These are phyloP conservation scores for Sesamia inferens DNA, from an alignment of 2,888 invertebrate species.

Conservation along the genomic window DNA sequence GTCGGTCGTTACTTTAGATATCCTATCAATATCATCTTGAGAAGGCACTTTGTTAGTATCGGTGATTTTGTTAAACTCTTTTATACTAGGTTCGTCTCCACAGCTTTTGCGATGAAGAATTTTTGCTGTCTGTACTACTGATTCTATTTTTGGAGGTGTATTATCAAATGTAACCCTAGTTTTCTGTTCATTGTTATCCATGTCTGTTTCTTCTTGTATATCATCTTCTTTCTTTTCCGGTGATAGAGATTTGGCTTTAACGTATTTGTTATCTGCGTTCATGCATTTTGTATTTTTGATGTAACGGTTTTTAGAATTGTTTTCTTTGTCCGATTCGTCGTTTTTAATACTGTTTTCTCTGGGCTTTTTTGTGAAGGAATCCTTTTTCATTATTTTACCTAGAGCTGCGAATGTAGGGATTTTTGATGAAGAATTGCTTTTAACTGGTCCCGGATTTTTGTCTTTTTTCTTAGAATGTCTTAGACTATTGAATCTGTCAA, in stretches of 20 bases:
- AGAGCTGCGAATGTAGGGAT: constrained; percentile 87
- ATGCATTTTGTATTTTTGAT: constrained; percentile 82
- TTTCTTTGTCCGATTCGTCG: constrained; percentile 71
- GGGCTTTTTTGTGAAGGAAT: constrained; percentile 82
- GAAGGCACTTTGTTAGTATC: constrained; percentile 91
- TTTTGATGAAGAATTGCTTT: constrained; percentile 86
- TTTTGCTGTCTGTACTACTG: constrained; percentile 58
- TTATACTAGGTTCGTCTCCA: constrained; percentile 84
- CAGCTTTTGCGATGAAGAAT: constrained; percentile 85
- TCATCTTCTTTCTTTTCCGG: constrained; percentile 81
- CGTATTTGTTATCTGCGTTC: constrained; percentile 82
- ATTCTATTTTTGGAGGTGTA: constrained; percentile 44
- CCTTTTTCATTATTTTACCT: constrained; percentile 88
- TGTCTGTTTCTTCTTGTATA: constrained; percentile 76
- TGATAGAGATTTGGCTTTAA: constrained; percentile 83
- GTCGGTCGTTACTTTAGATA: constrained; percentile 96
- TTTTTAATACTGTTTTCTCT: constrained; percentile 75
- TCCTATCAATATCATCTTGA: constrained; percentile 96
- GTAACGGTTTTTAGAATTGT: constrained; percentile 78
- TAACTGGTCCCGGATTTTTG: constrained; percentile 77
- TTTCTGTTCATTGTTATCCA: constrained; percentile 61
- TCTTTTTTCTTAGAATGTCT: constrained; percentile 85
- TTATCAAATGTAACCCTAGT: constrained; percentile 59
- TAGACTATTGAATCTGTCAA: constrained; percentile 87
- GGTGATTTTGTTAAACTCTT: constrained; percentile 79